These are phyloP conservation scores for Nesometra sesokonis DNA, from an alignment of 35 echinoderm and acorn worm species.

Conservation along the genomic window DNA sequence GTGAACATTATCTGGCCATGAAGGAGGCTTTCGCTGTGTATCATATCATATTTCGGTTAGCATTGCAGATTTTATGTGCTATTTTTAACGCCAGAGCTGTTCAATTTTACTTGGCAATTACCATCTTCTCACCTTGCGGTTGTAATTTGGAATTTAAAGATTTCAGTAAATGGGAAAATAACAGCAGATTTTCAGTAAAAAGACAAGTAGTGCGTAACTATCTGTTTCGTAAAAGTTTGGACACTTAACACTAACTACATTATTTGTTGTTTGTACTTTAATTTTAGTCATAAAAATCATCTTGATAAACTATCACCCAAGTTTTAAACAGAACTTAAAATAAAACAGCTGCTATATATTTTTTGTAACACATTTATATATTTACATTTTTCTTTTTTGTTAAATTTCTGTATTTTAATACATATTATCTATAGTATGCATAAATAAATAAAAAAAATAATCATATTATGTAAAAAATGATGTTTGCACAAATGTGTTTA, in stretches of 20 bases:
- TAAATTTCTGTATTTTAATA: too few species aligned
- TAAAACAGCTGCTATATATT: too few species aligned
- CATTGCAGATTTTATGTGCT: neutral
- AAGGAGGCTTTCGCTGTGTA: neutral
- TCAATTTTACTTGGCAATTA: neutral
- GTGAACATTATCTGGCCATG: neutral
- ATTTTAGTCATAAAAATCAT: neutral
- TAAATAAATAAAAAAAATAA: too few species aligned
- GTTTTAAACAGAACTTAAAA: neutral
- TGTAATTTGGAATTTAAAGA: neutral
- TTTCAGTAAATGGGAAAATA: neutral
- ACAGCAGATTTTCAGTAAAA: neutral
- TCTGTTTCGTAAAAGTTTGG: neutral
- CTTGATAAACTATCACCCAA: neutral
- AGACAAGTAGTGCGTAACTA: neutral
- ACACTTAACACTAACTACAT: too few species aligned
- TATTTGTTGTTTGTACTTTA: too few species aligned
- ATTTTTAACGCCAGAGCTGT: neutral
- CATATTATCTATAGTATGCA: too few species aligned
- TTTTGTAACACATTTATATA: too few species aligned
- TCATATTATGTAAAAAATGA: too few species aligned
- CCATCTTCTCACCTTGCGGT: neutral
- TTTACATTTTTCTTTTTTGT: too few species aligned
- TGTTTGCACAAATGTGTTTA: too few species aligned
- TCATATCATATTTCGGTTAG: neutral